phyloP scores from a whole-genome alignment of 2,888 invertebrate species.

The Adelphocoris suturalis region DNA sequence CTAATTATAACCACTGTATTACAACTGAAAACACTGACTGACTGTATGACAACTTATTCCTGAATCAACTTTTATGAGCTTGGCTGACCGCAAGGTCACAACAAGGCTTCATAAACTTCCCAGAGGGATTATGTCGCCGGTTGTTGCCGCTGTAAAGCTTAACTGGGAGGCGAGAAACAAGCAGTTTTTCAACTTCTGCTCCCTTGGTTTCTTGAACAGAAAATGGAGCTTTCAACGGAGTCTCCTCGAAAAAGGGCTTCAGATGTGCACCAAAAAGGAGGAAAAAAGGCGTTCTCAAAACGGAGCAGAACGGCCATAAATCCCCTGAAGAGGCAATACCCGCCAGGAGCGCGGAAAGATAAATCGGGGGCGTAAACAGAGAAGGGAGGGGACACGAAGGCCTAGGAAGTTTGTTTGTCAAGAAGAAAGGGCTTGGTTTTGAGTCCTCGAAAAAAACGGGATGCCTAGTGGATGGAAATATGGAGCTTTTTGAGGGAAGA shows the following conservation, averaged over 20 bases:
- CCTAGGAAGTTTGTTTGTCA: slow-evolving; percentile 39
- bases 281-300: slow-evolving; percentile 9
- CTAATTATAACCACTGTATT: too few relatives aligned
- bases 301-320: slow-evolving; percentile 28
- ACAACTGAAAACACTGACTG: too few relatives aligned
- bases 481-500: background rate
- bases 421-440: background rate
- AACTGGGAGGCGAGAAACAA: slow-evolving; percentile 12
- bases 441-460: background rate
- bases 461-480: background rate
- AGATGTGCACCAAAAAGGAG: slow-evolving; percentile 18
- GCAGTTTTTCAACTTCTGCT: background rate
- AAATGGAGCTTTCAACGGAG: slow-evolving; percentile 15
- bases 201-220: background rate
- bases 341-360: slow-evolving; percentile 28
- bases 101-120: background rate
- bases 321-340: slow-evolving; percentile 12
- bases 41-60: too few relatives aligned
- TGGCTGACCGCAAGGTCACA: background rate
- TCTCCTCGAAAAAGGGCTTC: background rate
- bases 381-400: background rate
- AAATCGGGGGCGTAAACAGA: slow-evolving; percentile 17
- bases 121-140: background rate
- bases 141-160: background rate
- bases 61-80: background rate